Base-by-base conservation (phyloP, 64 coral and sea anemone genomes). In the Actinia equina region DNA sequence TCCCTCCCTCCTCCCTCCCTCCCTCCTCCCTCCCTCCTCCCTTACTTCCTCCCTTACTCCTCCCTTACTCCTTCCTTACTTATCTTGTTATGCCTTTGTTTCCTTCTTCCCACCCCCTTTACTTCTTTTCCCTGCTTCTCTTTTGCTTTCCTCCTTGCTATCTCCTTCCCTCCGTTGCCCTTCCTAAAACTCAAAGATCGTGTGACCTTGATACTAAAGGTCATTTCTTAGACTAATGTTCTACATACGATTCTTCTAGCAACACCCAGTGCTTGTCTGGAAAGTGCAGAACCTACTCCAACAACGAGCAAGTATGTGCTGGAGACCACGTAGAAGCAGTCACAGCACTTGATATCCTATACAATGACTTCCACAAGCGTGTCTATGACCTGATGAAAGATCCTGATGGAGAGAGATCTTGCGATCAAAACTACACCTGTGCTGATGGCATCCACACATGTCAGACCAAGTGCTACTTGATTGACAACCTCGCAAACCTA, bases 271-370 rank as follows among this genome's bases (percentile, higher is more conserved):
- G 95, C 67, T 80, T 98, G 27, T 98, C 95, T 8, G 92, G 95
- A 12, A 94, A 98, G 43, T 98, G 95, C 43, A 77, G 92, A 84
- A 84, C 79, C 20, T 96, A 96, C 76, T 65, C 79, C 0, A 88
- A 80, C 0, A 90, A 92, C 9, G 77, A 80, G 44, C 85, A 78
- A 30, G 16, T 92, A 16, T 98, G 95, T 80, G 92, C 92, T 27
- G 95, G 92, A 3, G 95, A 98, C 85, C 92, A 89, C 10, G 95
- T 98, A 6, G 95, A 98, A 80, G 95, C 95, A 45, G 95, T 98
- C 57, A 94, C 93, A 20, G 95, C 95, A 14, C 90, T 94, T 30
- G 95, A 98, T 89, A 95, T 98, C 51, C 81, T 92, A 42, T 98
- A 98, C 84, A 89, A 85, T 43, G 96, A 98, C 77, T 98, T 98